phyloP scores from a whole-genome alignment of 2,888 invertebrate genomes.

The Eupithecia dodoneata region DNA sequence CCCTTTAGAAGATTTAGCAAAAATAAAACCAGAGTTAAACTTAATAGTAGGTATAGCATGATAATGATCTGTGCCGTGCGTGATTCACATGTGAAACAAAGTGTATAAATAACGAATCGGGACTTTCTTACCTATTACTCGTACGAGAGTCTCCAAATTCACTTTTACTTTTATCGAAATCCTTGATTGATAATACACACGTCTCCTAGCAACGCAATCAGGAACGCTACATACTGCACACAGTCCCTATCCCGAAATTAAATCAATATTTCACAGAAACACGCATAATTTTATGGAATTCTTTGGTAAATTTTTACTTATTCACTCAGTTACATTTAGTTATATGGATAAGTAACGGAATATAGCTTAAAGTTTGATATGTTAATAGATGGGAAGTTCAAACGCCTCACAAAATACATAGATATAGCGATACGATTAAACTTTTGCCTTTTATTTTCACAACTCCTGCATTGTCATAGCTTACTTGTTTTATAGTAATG shows the following conservation, averaged over 20 bases:
- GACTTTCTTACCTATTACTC: slow-evolving; percentile 13
- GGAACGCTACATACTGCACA: slow-evolving; percentile 32
- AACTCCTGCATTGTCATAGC: not conserved
- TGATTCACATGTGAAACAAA: not conserved
- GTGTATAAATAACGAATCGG: not conserved
- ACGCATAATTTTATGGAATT: not conserved
- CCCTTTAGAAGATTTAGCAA: not conserved
- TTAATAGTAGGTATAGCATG: not conserved
- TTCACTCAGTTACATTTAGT: not conserved
- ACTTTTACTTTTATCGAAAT: slow-evolving; percentile 46
- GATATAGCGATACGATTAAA: not conserved
- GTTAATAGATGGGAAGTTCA: not conserved
- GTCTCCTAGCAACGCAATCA: slow-evolving; percentile 77
- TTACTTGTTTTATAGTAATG: not conserved
- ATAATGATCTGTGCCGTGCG: too few relatives aligned
- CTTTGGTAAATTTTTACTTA: not conserved
- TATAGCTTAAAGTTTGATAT: not conserved
- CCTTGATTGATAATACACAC: slow-evolving; percentile 53
- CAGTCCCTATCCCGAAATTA: slow-evolving; percentile 12
- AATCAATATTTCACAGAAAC: slow-evolving; percentile 17
- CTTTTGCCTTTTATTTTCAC: not conserved
- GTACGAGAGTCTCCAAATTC: not conserved
- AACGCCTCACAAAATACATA: not conserved
- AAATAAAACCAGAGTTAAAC: not conserved
- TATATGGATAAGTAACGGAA: not conserved